Percentiles rank a stretch among this genome's conserved stretches.
phyloP scores from a whole-genome alignment of 2,113 vertebrate species.

The Benitochromis conjunctus region DNA sequence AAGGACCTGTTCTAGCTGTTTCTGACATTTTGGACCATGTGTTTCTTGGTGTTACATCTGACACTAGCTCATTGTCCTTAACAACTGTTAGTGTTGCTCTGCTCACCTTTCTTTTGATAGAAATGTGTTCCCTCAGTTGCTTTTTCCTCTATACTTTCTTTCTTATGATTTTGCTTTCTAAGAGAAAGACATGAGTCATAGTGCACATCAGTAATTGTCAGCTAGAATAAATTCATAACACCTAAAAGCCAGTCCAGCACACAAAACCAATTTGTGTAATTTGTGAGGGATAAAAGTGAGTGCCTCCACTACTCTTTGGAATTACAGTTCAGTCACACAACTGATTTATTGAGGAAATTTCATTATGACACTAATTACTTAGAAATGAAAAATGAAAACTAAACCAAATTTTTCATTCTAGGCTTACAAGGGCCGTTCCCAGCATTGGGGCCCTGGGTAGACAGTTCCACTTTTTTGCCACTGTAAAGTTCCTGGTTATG shows the following conservation, averaged over 20 bases:
- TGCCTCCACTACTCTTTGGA: not conserved
- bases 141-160: not conserved
- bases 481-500: not conserved
- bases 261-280: not conserved
- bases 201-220: not conserved
- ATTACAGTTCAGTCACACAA: not conserved
- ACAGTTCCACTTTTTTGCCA: not conserved
- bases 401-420: not conserved
- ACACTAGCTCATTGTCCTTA: not conserved
- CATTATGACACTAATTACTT: not conserved
- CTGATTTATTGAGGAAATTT: not conserved
- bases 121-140: not conserved
- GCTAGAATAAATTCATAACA: not conserved
- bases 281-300: not conserved
- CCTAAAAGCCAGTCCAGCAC: not conserved
- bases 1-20: not conserved
- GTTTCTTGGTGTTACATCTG: not conserved
- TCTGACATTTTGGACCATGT: not conserved
- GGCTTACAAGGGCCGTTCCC: accelerated
- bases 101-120: not conserved
- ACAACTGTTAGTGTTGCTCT: not conserved
- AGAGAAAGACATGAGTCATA: not conserved
- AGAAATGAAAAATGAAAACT: not conserved
- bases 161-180: not conserved
- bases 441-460: not conserved